Evolutionary conservation across 2,888 invertebrate species (phyloP), one percentile per base, ranked within the genome.

Genomic region (Netelia fuscicornis): DNA sequence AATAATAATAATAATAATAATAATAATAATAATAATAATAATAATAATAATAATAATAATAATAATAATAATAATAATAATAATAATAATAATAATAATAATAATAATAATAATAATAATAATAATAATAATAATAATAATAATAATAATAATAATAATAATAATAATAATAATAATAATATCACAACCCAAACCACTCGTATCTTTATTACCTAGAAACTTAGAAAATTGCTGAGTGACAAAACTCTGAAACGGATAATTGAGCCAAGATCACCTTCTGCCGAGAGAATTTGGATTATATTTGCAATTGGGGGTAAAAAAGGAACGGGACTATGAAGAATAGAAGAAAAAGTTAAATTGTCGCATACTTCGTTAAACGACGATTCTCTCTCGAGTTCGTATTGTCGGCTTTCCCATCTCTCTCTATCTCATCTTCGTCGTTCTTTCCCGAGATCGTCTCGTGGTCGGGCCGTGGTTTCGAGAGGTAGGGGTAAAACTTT

Each of bases 401-500:
- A 23, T 64, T 52, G 23, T n/a, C 62, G 25, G 25, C n/a, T 52
- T 82, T 70, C 48, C 54, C n/a, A 42, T 37, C 37, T 37, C 30
- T 74, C 76, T 70, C 78, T 64, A 17, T 25, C 37, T 44, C 23
- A 67, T 62, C 74, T 68, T 52, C 58, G 25, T 56, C 76, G 60
- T 48, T 78, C 58, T 64, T 76, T 44, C 71, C 56, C 58, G 64
- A 42, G 64, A 77, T 84, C 67, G 71, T 70, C 58, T 72, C 44
- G 52, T 48, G 54, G 65, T 65, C 44, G 42, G 65, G 42, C 64
- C 17, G 44, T 23, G 48, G 48, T 77, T 68, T 81, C 56, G 74
- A 68, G 87, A 85, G 88, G 87, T 84, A 88, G 87, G 89, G 87
- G 88, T 70, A 86, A 81, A 83, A 84, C 48, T 67, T 60, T 67